Percentiles rank a stretch among this genome's conserved stretches.
Evolutionary conservation across 2,113 vertebrate genomes (phyloP).

Genomic region (Amia ocellicauda): DNA sequence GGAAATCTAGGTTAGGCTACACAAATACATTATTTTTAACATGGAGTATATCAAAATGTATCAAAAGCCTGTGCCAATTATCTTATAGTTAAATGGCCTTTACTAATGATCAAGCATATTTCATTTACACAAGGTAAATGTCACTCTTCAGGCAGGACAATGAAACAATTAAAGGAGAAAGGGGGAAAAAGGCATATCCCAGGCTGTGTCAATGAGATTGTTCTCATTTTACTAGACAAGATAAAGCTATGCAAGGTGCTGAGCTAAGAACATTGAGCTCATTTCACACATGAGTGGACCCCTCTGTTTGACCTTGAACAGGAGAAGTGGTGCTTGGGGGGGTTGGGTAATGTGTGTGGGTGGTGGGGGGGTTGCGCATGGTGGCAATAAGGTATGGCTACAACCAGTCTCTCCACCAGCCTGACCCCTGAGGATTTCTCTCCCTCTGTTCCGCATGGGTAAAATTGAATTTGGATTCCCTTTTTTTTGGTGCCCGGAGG

Average conservation of each 20-base stretch:
- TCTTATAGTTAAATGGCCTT: too few species aligned
- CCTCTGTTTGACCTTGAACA: slow-evolving; percentile 19
- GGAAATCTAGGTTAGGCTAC: too few species aligned
- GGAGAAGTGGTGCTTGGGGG: neutral
- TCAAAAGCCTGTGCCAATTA: too few species aligned
- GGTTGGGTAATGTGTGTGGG: neutral
- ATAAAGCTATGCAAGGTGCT: slow-evolving; percentile 12
- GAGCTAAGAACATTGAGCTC: slow-evolving; percentile 16
- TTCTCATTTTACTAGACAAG: neutral
- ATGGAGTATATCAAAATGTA: too few species aligned
- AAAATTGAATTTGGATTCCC: slow-evolving; percentile 22
- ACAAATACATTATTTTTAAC: too few species aligned
- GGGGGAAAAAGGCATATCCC: too few species aligned
- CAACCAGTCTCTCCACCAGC: slow-evolving; percentile 3
- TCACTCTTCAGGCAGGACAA: too few species aligned
- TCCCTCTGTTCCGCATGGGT: slow-evolving; percentile 3
- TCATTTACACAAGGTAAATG: too few species aligned
- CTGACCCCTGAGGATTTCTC: neutral
- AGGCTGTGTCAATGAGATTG: too few species aligned
- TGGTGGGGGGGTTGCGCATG: slow-evolving; percentile 1
- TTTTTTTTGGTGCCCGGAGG: neutral
- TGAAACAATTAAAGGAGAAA: too few species aligned
- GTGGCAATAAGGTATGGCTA: neutral
- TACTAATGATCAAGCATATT: too few species aligned
- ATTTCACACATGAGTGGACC: slow-evolving; percentile 37